Evolutionary conservation across 2,797 vertebrate species (phyloP).

Genomic region (Paedocypris micromegethes): DNA sequence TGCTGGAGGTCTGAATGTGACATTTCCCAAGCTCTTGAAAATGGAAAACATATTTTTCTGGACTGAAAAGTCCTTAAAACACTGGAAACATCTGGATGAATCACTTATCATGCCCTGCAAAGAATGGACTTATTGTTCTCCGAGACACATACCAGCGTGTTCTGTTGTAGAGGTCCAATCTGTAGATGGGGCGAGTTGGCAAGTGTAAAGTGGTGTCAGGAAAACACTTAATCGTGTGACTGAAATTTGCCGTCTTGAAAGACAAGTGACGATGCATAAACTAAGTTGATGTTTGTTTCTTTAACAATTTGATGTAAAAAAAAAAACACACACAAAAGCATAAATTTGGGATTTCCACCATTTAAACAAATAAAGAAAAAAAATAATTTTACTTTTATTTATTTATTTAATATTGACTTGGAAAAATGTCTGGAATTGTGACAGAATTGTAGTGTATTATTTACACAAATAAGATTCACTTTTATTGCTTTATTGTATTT

Average conservation of each 20-base stretch:
- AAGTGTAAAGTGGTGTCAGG: constrained; percentile 43
- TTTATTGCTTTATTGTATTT: too few relatives aligned
- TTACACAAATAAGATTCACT: too few relatives aligned
- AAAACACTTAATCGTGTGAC: constrained; percentile 42
- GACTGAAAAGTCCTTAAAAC: constrained; percentile 54
- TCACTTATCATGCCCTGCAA: constrained; percentile 57
- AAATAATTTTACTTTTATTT: too few relatives aligned
- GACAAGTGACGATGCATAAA: too few relatives aligned
- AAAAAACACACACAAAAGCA: too few relatives aligned
- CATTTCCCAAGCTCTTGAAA: constrained; percentile 59
- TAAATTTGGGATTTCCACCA: too few relatives aligned
- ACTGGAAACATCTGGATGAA: constrained; percentile 68
- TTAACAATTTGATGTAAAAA: too few relatives aligned
- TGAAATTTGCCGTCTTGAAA: constrained; percentile 28
- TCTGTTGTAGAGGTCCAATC: constrained; percentile 41
- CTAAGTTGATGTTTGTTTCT: too few relatives aligned
- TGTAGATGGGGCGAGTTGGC: constrained; percentile 34
- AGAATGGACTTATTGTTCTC: constrained; percentile 72
- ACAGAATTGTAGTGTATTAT: too few relatives aligned
- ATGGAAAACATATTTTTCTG: constrained; percentile 67
- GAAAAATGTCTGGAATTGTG: too few relatives aligned
- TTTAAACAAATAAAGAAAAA: too few relatives aligned
- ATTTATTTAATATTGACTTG: too few relatives aligned
- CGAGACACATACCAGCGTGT: constrained; percentile 42
- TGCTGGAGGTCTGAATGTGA: constrained; percentile 59